phyloP scores from a whole-genome alignment of 2,888 invertebrate species.

The Hyles lineata region DNA sequence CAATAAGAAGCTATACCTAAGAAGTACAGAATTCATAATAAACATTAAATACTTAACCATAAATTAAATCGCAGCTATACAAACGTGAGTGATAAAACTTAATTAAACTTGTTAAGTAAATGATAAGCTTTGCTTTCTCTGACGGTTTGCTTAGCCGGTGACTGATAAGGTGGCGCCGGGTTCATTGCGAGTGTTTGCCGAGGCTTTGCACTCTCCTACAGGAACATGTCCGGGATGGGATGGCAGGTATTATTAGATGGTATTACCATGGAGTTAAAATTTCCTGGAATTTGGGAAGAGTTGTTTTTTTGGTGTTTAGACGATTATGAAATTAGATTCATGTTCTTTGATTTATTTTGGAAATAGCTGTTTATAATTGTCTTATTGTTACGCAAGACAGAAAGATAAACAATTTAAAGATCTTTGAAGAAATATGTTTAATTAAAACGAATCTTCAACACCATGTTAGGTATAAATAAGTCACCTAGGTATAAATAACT shows the following conservation, averaged over 20 bases:
- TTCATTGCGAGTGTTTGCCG: constrained; percentile 30
- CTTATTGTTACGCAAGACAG: too few relatives aligned
- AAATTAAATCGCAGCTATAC: constrained; percentile 12
- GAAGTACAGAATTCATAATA: too few relatives aligned
- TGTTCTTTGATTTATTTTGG: too few relatives aligned
- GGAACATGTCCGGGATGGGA: constrained; percentile 15
- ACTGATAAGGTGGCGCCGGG: constrained; percentile 72
- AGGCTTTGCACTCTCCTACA: neutral
- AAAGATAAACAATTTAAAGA: too few relatives aligned
- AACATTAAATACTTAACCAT: neutral
- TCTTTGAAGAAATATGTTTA: too few relatives aligned
- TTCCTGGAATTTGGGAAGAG: neutral
- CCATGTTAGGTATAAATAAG: too few relatives aligned
- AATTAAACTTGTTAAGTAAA: constrained; percentile 23
- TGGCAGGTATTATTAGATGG: neutral
- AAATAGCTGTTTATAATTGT: too few relatives aligned
- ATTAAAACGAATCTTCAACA: too few relatives aligned
- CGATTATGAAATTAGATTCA: too few relatives aligned
- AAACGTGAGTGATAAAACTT: constrained; percentile 24
- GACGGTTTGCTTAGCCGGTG: constrained; percentile 50
- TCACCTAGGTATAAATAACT: too few relatives aligned
- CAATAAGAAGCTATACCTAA: neutral
- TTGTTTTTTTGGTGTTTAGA: too few relatives aligned
- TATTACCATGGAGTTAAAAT: neutral
- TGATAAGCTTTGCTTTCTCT: constrained; percentile 15